Base-by-base conservation (phyloP, 2,113 vertebrate genomes). In the Sorex fumeus region DNA sequence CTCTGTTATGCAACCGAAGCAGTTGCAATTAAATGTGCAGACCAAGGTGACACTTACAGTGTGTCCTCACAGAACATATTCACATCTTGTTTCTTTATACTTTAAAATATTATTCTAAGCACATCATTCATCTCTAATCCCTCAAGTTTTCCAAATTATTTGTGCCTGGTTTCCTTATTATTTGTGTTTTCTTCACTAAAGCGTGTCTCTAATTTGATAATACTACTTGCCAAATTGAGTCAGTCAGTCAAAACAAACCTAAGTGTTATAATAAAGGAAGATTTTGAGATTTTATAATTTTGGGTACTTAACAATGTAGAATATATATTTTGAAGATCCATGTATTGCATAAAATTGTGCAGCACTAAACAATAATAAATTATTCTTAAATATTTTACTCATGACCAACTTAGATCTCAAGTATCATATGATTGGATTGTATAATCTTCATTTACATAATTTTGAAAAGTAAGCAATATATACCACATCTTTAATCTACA, bases 21-120 rank as follows among this genome's bases (percentile, higher is more conserved):
- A 19, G 0, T 1, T 43, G 23, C 0, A 43, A 16, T 13, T 8
- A 3, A 2, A 18, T 0, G 0, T 8, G 19, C 8, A 57, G 21
- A 18, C 23, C 34, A 1, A 23, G 8, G 19, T 9, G 18, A 66
- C 32, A 28, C 10, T 21, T 5, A 3, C 10, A 43, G 67, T 1
- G 43, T 34, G 4, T 83, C 62, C 18, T 9, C 57, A 25, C 9
- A 62, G 13, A 80, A n/a, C 6, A 3, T 1, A 0, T 10, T 4
- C 5, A 3, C 30, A 8, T 2, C 6, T 30, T 23, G 40, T 82
- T 3, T 0, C 0, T 5, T 36, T 91, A 23, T 19, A 7, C 8
- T 69, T 70, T 30, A 28, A 8, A 27, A 21, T 6, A 11, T 36
- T 43, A 34, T 12, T 45, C 5, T 15, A 34, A 57, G 11, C 2